Evolutionary conservation across 1,140 invertebrate genomes (phyloP).

Genomic region (Oedothorax gibbosus): DNA sequence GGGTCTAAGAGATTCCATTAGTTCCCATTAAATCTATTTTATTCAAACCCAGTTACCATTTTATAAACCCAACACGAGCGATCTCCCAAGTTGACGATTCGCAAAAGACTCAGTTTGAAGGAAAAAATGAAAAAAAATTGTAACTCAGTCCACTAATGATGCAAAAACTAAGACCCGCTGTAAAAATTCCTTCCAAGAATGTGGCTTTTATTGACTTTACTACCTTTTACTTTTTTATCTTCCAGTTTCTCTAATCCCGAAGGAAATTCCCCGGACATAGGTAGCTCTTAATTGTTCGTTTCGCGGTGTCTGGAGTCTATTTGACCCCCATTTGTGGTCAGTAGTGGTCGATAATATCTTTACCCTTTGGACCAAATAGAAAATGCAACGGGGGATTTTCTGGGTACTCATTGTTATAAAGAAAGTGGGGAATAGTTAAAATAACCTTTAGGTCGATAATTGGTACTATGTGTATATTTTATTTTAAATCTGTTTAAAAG

Average conservation of each 20-base stretch:
- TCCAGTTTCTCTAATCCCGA: constrained; percentile 17
- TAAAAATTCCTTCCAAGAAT: constrained; percentile 31
- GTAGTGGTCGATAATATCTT: constrained; percentile 15
- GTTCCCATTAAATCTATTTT: no score
- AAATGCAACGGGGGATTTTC: no score
- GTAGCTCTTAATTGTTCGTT: constrained; percentile 31
- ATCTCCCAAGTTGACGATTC: no score
- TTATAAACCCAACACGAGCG: no score
- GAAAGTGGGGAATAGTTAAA: no score
- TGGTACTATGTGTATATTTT: no score
- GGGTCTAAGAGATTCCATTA: no score
- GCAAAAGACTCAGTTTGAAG: neutral
- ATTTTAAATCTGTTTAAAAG: no score
- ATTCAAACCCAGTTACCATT: no score
- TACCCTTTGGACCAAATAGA: no score
- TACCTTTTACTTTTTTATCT: constrained; percentile 23
- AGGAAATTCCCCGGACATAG: constrained; percentile 27
- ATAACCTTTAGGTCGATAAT: no score
- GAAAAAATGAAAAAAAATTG: neutral
- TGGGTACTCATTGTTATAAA: no score
- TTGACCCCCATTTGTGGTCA: constrained; percentile 46
- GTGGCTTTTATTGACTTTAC: constrained; percentile 43
- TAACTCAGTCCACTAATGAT: constrained; percentile 29
- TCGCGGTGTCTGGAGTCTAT: constrained; percentile 33
- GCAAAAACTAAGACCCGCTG: constrained; percentile 25